phyloP scores from a whole-genome alignment of 1,140 invertebrate genomes.

The fruit fly (Drosophila melanogaster) region Release_6_plus_ISO1_MT NT_033777.3:21260001-21260500 shows the following conservation, averaged over 20 bases:
- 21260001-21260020: constrained; percentile 17
- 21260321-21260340: not conserved
- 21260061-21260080: constrained; percentile 62
- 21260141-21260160: constrained; percentile 78
- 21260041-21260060: constrained; percentile 46
- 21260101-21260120: constrained; percentile 76
- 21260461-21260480: constrained; percentile 78
- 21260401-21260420: constrained; percentile 42
- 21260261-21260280: constrained; percentile 58
- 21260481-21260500: constrained; percentile 76
- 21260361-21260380: not conserved
- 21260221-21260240: constrained; percentile 62
- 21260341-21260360: constrained; percentile 3
- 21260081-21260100: constrained; percentile 60
- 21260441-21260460: constrained; percentile 56
- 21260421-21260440: constrained; percentile 38
- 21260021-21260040: constrained; percentile 1
- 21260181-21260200: constrained; percentile 25
- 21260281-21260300: constrained; percentile 67
- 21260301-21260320: constrained; percentile 37
- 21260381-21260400: constrained; percentile 16
- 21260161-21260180: constrained; percentile 32
- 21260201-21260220: constrained; percentile 29
- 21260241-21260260: constrained; percentile 33
- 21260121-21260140: constrained; percentile 77